A percentile compares a stretch with the other conserved stretches of the same genome.
phyloP scores from a whole-genome alignment of 37 sponge, comb jelly and placozoan species.

The Dysidea cf. avara region DNA sequence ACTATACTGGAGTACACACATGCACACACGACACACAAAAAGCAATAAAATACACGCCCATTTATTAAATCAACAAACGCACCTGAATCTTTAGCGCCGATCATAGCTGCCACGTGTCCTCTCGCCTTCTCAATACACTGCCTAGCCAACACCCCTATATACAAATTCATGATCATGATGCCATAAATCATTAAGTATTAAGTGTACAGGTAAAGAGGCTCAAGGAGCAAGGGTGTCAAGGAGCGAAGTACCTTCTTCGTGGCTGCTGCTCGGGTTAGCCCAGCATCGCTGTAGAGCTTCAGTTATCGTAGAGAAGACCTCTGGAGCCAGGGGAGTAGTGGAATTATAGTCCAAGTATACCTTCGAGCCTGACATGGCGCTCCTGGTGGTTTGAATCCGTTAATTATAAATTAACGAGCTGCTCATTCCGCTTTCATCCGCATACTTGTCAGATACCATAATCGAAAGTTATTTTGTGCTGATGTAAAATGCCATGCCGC shows the following conservation, averaged over 20 bases:
- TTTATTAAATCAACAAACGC: too few relatives aligned
- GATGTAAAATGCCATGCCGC: too few relatives aligned
- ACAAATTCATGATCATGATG: neutral
- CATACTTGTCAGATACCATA: too few relatives aligned
- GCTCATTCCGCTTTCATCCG: too few relatives aligned
- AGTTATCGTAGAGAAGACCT: constrained; percentile 59
- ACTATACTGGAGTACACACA: too few relatives aligned
- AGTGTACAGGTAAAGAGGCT: neutral
- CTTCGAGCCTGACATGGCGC: constrained; percentile 5
- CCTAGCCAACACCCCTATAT: constrained; percentile 52
- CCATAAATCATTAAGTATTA: neutral
- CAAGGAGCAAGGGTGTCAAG: constrained; percentile 1
- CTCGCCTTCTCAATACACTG: constrained; percentile 48
- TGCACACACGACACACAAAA: too few relatives aligned
- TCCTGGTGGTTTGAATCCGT: too few relatives aligned
- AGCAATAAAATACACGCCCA: too few relatives aligned
- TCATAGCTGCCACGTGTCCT: constrained; percentile 49
- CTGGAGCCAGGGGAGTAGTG: constrained; percentile 78
- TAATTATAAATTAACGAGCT: too few relatives aligned
- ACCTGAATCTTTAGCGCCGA: constrained; percentile 41
- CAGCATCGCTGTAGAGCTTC: constrained; percentile 60
- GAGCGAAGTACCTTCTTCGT: constrained; percentile 47
- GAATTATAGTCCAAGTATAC: constrained; percentile 95
- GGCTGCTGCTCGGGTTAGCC: constrained; percentile 85
- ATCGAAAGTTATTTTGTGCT: too few relatives aligned